A percentile compares a stretch with the other conserved stretches of the same genome.
Evolutionary conservation across 2,888 invertebrate species (phyloP).

Genomic region (Ethmia dodecea): DNA sequence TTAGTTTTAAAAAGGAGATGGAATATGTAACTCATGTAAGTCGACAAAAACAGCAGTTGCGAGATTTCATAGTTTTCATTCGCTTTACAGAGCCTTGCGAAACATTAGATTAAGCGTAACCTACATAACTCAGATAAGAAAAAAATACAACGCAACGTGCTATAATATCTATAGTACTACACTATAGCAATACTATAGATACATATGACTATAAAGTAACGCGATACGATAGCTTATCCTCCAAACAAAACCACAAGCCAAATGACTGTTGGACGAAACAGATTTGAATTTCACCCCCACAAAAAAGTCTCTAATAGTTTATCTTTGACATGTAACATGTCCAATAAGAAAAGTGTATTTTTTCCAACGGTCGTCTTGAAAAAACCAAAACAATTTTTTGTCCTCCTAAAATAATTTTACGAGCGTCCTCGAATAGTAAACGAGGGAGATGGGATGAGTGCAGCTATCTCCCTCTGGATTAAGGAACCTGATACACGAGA

Average conservation of each 20-base stretch:
- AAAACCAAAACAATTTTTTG: slow-evolving; percentile 74
- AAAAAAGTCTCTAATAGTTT: slow-evolving; percentile 56
- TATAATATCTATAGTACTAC: neutral
- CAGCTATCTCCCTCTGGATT: slow-evolving; percentile 32
- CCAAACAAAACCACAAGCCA: slow-evolving; percentile 10
- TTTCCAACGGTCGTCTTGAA: slow-evolving; percentile 41
- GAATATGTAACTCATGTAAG: too few relatives aligned
- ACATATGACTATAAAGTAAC: too few relatives aligned
- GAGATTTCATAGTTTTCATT: too few relatives aligned
- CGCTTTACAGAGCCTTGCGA: too few relatives aligned
- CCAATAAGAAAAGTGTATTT: slow-evolving; percentile 49
- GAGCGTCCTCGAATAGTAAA: slow-evolving; percentile 69
- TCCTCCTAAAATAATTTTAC: slow-evolving; percentile 65
- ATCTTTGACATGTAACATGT: slow-evolving; percentile 62
- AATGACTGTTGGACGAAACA: slow-evolving; percentile 52
- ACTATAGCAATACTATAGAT: too few relatives aligned
- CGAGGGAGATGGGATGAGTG: slow-evolving; percentile 32
- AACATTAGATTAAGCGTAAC: slow-evolving; percentile 51
- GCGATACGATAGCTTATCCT: neutral
- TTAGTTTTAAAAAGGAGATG: too few relatives aligned
- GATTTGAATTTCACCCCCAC: slow-evolving; percentile 53
- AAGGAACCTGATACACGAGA: slow-evolving; percentile 54
- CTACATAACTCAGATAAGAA: slow-evolving; percentile 56
- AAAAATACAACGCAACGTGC: slow-evolving; percentile 24
- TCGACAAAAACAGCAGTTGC: too few relatives aligned